Conservation (phyloP, 2,113 vertebrate genomes). For the Nerophis lumbriciformis region DNA sequence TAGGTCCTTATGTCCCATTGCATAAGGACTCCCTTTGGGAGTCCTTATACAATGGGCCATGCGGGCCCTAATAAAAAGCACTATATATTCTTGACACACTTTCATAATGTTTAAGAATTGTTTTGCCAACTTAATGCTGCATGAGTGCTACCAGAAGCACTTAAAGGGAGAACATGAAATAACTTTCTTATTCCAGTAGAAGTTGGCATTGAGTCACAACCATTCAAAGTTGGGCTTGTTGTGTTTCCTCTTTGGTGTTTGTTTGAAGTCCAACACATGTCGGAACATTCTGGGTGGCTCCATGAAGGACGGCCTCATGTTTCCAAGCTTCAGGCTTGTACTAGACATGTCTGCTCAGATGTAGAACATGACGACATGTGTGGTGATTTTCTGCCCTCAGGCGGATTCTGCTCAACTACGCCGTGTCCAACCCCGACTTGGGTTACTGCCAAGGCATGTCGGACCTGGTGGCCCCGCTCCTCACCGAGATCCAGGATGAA, state of each 20-base stretch:
- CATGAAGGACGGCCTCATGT: slow-evolving; percentile 2
- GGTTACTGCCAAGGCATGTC: slow-evolving; percentile 99
- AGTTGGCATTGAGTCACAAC: slow-evolving; percentile 47
- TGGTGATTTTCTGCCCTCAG: slow-evolving; percentile 58
- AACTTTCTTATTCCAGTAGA: slow-evolving; percentile 42
- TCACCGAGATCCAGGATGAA: slow-evolving; percentile 91
- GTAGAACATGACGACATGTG: slow-evolving; percentile 17
- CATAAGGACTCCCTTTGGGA: too few relatives aligned
- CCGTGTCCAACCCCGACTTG: slow-evolving; percentile 84
- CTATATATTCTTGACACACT: too few relatives aligned
- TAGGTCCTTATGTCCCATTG: too few relatives aligned
- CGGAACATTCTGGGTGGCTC: slow-evolving; percentile 43
- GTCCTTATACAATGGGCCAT: too few relatives aligned
- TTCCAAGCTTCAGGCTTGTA: background rate
- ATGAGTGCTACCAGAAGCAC: slow-evolving; percentile 30
- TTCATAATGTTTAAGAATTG: slow-evolving; percentile 5
- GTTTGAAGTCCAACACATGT: slow-evolving; percentile 34
- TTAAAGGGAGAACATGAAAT: slow-evolving; percentile 46
- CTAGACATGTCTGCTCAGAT: slow-evolving; percentile 13
- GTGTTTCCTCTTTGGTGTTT: too few relatives aligned
- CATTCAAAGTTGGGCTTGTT: slow-evolving; percentile 25
- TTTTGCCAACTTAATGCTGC: slow-evolving; percentile 32
- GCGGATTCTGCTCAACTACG: slow-evolving; percentile 92
- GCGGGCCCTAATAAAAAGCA: too few relatives aligned
- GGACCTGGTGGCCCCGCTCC: slow-evolving; percentile 90